Evolutionary conservation across 2,797 vertebrate species (phyloP), one percentile per base, ranked within the genome.

Genomic region (Myripristis murdjan): DNA sequence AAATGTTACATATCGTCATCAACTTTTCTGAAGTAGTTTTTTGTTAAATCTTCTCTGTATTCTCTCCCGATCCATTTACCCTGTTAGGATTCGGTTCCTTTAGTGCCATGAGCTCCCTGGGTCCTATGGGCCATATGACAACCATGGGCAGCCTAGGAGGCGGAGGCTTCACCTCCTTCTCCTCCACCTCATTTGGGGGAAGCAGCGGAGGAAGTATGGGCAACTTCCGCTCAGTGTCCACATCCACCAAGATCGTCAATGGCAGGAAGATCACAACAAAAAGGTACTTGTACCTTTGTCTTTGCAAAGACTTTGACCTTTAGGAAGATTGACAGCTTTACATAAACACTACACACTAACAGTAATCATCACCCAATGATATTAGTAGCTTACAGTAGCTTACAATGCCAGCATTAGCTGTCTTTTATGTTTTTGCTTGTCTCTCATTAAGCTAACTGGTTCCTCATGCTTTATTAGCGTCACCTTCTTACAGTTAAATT

Each of bases 241-340:
- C 97, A 22, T 98, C 97, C 70, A 97, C 96, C 75, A 98, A 98
- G 90, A 96, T 95, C 73, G 80, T 99, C 77, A 97, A 98, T 8
- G 97, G 97, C 92, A 96, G 94, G 83, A 98, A 95, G 93, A 95
- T 98, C 88, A 98, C 95, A 18, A 98, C 97, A 15, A 98, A 98
- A 91, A 97, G 89, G 97, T 97, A 94, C 0, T 12, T 39, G n/a
- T n/a, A n/a, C n/a, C n/a, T n/a, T n/a, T n/a, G n/a, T n/a, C n/a
- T n/a, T n/a, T n/a, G n/a, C n/a, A n/a, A n/a, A n/a, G n/a, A n/a
- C n/a, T n/a, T n/a, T n/a, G n/a, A n/a, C n/a, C n/a, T n/a, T n/a
- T n/a, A n/a, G n/a, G n/a, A n/a, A n/a, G n/a, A n/a, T n/a, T n/a
- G n/a, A n/a, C n/a, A n/a, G n/a, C n/a, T n/a, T n/a, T n/a, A n/a